These are phyloP conservation scores for Sebastes steindachneri DNA, from an alignment of 2,797 vertebrate genomes.

Conservation along the genomic window DNA sequence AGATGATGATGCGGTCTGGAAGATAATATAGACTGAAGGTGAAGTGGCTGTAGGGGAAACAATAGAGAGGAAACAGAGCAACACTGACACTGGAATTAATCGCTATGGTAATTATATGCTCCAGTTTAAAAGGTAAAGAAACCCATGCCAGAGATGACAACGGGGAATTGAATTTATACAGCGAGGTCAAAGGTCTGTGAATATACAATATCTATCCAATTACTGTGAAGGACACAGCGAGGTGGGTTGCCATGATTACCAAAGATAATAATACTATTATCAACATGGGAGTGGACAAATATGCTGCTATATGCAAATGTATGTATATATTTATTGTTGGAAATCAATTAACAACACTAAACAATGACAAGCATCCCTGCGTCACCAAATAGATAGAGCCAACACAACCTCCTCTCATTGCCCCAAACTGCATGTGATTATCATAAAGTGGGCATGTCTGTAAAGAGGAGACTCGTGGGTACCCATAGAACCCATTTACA, in stretches of 20 bases:
- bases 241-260: constrained; percentile 52
- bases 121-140: constrained; percentile 10
- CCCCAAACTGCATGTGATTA: too few species aligned
- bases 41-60: neutral
- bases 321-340: too few species aligned
- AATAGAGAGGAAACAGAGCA: neutral
- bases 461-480: too few species aligned
- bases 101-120: neutral
- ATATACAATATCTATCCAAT: constrained; percentile 32
- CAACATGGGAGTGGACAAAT: fast-evolving
- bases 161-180: constrained; percentile 1
- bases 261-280: neutral
- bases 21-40: neutral
- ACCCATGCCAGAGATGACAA: neutral
- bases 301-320: too few species aligned
- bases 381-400: too few species aligned
- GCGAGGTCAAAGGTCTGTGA: constrained; percentile 1
- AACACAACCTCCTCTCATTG: too few species aligned
- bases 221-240: constrained; percentile 42
- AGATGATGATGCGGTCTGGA: neutral
- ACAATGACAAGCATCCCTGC: too few species aligned
- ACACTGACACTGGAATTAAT: neutral
- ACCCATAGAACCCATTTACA: too few species aligned
- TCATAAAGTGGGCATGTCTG: too few species aligned
- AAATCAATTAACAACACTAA: too few species aligned